Evolutionary conservation across 1,140 invertebrate species (phyloP), one percentile per base, ranked within the genome.

Genomic region (Arion vulgaris): DNA sequence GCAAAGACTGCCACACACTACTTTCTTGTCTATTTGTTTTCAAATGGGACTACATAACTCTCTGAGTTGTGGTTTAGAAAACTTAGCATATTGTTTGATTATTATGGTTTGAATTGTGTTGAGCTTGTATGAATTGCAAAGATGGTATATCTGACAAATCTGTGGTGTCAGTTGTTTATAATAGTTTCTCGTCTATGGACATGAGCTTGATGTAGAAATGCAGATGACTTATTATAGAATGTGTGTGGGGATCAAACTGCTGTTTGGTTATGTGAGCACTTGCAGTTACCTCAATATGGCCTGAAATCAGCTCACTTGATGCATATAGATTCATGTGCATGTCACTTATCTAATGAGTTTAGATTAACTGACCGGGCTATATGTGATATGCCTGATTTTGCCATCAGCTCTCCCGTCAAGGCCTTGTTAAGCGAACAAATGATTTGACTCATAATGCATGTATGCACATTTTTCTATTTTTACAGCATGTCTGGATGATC

Each of bases 401-500:
- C 71, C 71, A 72, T 72, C 38, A 39, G 36, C 38, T n/a, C 1
- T 41, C 71, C 71, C 23, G 2, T 66, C n/a, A 26, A 66, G 28
- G n/a, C 28, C 28, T 66, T 66, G 62, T 66, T 66, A 28, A 45
- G 2, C 41, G 71, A 19, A 19, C 17, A 26, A 13, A 11, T 41
- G 4, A 72, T 72, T 41, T 11, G 17, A 57, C 32, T 49, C 53
- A n/a, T 53, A 76, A 76, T 57, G 23, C 74, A 51, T 78, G 76
- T 34, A 53, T 49, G 9, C 53, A 49, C 36, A 36, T 78, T 62
- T 77, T 81, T 80, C 32, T 57, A 15, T 71, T 62, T 84, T 57
- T 79, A 45, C 83, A 84, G 83, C 39, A 34, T 36, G 34, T 49
- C 78, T 80, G 49, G 78, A 80, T 80, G 78, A 80, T 45, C 78